Percentiles rank a stretch among this genome's conserved stretches.
Conservation (phyloP, 2,113 vertebrate genomes). For the Pongo abelii region DNA sequence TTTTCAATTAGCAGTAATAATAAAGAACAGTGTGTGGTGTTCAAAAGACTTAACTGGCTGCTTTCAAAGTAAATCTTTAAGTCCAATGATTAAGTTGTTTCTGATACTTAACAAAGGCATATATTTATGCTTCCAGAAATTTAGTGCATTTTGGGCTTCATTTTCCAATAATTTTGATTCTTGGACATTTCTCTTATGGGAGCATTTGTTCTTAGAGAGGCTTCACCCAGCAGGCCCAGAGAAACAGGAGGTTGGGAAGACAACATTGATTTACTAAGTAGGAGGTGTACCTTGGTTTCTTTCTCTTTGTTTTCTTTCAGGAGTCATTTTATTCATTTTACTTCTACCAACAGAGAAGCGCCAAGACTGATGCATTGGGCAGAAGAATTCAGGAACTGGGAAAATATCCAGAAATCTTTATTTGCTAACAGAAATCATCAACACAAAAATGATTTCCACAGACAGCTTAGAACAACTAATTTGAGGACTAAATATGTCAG, state of each 20-base stretch:
- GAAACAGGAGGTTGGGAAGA: neutral
- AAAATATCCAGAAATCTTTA: neutral
- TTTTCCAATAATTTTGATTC: neutral
- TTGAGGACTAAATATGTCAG: neutral
- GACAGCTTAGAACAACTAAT: neutral
- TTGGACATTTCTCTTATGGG: neutral
- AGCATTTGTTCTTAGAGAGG: neutral
- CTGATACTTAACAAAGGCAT: neutral
- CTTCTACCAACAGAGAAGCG: neutral
- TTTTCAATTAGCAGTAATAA: slow-evolving; percentile 63
- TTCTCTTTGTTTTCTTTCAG: neutral
- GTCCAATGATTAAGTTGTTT: neutral
- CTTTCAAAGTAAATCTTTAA: slow-evolving; percentile 50
- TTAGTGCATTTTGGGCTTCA: neutral
- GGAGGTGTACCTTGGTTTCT: neutral
- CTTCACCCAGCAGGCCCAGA: neutral
- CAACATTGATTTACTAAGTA: neutral
- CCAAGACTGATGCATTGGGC: neutral
- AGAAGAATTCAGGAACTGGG: neutral
- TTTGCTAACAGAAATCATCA: neutral
- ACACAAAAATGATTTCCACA: neutral
- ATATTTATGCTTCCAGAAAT: neutral
- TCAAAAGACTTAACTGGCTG: neutral
- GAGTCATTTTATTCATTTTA: neutral
- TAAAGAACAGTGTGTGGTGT: neutral